These are phyloP conservation scores for Sinocyclocheilus anophthalmus DNA, from an alignment of 2,113 vertebrate genomes.

Conservation along the genomic window DNA sequence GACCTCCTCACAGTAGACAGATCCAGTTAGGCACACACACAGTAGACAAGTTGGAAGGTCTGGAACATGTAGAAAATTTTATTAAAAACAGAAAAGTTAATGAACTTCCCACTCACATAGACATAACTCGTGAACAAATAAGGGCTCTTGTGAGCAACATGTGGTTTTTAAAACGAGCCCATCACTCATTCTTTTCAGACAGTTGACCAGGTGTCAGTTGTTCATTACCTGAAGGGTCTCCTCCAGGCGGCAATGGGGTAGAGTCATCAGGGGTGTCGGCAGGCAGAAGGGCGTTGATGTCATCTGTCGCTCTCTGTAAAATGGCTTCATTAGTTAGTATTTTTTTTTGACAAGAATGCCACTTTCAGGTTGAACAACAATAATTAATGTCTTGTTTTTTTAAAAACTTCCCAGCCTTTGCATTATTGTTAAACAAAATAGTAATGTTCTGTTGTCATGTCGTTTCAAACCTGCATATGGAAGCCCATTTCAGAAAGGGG, in stretches of 20 bases:
- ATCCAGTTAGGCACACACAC: constrained; percentile 93
- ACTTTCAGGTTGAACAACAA: too few relatives aligned
- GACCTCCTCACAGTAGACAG: constrained; percentile 95
- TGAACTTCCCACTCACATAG: background rate
- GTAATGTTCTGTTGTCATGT: too few relatives aligned
- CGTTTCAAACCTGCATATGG: too few relatives aligned
- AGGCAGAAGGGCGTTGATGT: constrained; percentile 26
- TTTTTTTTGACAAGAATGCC: background rate
- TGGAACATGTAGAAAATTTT: constrained; percentile 61
- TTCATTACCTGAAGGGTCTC: constrained; percentile 63
- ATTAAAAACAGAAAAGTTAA: background rate
- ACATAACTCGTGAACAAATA: background rate
- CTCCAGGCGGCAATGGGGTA: constrained; percentile 2
- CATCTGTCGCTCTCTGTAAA: constrained; percentile 48
- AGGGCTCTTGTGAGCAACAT: background rate
- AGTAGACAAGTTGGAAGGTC: constrained; percentile 91
- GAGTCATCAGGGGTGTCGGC: constrained; percentile 63
- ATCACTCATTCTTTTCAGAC: background rate
- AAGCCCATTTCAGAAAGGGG: too few relatives aligned
- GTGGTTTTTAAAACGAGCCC: constrained; percentile 12
- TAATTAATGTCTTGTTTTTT: too few relatives aligned
- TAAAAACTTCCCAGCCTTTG: too few relatives aligned
- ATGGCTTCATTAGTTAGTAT: background rate
- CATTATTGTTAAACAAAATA: too few relatives aligned
- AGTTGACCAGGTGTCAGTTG: background rate